These are phyloP conservation scores for Silurus asotus DNA, from an alignment of 2,113 vertebrate genomes.

Conservation along the genomic window DNA sequence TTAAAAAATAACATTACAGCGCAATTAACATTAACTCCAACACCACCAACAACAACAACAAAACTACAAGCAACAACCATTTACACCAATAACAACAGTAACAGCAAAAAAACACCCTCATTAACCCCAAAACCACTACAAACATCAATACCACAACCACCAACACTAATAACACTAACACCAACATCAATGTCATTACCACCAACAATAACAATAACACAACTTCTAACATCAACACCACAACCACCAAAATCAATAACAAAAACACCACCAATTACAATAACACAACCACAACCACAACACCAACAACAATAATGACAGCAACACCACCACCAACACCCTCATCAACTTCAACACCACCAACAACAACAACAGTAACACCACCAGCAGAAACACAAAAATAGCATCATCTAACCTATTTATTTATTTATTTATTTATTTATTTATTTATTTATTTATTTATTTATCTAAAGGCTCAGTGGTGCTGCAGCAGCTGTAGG, in stretches of 20 bases:
- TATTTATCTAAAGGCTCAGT: not conserved
- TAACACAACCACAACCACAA: not conserved
- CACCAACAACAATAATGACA: not conserved
- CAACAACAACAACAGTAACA: not conserved
- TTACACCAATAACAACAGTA: not conserved
- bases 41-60: not conserved
- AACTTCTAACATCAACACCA: not conserved
- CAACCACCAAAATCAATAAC: not conserved
- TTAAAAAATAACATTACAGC: not conserved
- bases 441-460: not conserved
- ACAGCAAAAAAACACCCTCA: not conserved
- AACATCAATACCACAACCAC: not conserved
- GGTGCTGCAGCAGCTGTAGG: conserved; percentile 3
- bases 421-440: not conserved
- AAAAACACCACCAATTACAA: not conserved
- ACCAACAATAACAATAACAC: not conserved
- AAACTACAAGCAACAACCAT: not conserved
- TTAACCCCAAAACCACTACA: not conserved
- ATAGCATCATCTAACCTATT: not conserved
- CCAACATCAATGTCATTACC: not conserved
- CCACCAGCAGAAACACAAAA: not conserved
- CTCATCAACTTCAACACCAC: not conserved
- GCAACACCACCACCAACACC: not conserved
- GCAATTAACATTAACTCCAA: not conserved
- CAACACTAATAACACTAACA: not conserved